A percentile compares a stretch with the other conserved stretches of the same genome.
These are phyloP conservation scores for Nothura maculosa DNA, from an alignment of 2,797 vertebrate genomes.

Conservation along the genomic window DNA sequence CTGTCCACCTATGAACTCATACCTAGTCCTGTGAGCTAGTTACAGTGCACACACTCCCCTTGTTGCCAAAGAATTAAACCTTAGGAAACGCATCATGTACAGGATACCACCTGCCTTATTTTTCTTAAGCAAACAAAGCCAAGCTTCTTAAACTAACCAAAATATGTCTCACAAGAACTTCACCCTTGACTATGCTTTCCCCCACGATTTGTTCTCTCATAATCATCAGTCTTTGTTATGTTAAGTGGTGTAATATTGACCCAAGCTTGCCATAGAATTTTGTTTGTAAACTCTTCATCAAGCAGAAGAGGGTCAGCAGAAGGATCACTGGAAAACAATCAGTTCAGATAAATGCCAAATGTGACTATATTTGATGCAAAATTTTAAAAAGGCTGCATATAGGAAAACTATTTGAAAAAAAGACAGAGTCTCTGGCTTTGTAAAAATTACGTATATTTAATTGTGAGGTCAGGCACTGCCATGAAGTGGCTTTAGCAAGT, in stretches of 20 bases:
- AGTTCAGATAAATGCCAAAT: neutral
- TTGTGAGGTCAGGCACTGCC: neutral
- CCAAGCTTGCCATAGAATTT: neutral
- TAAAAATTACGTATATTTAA: neutral
- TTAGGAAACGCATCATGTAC: neutral
- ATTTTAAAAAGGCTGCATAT: neutral
- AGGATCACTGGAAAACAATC: neutral
- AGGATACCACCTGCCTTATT: neutral
- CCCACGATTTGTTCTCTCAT: neutral
- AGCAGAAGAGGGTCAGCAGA: constrained; percentile 13
- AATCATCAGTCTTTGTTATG: neutral
- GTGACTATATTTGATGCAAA: neutral
- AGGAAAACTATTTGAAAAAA: neutral
- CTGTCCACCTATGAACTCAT: neutral
- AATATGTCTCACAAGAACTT: neutral
- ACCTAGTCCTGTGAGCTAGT: neutral
- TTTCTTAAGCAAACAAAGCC: neutral
- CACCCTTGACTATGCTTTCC: neutral
- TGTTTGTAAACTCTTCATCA: constrained; percentile 19
- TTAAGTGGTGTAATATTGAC: neutral
- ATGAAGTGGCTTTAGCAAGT: constrained; percentile 41
- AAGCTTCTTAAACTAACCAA: neutral
- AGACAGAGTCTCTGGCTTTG: neutral
- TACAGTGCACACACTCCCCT: rapidly evolving
- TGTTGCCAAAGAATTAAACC: neutral